Evolutionary conservation across 1,140 invertebrate species (phyloP).

Genomic region (Microplitis mediator): DNA sequence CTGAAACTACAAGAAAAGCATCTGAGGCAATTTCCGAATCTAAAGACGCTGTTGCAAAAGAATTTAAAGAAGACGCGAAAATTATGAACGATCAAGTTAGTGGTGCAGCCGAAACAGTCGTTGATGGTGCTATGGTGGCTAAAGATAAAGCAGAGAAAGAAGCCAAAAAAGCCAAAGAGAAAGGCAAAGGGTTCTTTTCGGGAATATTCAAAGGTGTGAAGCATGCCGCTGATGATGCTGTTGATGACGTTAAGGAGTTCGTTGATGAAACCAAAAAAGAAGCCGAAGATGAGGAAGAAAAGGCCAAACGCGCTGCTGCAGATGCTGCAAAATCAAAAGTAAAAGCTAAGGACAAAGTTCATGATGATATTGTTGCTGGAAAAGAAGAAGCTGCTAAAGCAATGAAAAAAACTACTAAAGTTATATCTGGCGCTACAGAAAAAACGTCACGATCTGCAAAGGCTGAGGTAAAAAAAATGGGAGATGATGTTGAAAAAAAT

Average conservation of each 20-base stretch:
- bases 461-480: too few relatives aligned
- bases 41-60: constrained; percentile 16
- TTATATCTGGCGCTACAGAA: not conserved
- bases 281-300: not conserved
- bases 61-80: constrained; percentile 29
- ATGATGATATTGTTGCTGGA: not conserved
- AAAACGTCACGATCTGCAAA: too few relatives aligned
- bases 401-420: not conserved
- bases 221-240: not conserved
- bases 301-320: constrained; percentile 17
- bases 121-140: constrained; percentile 16
- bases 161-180: constrained; percentile 44
- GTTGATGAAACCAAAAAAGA: constrained; percentile 23
- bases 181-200: constrained; percentile 32
- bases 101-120: not conserved
- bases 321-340: not conserved
- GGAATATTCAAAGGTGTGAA: constrained; percentile 35
- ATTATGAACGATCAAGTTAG: constrained; percentile 21
- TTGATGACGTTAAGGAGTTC: constrained; percentile 24
- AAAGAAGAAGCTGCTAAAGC: not conserved
- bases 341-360: not conserved
- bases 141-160: constrained; percentile 36
- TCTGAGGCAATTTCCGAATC: constrained; percentile 11
- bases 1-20: not conserved
- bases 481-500: too few relatives aligned